phyloP scores from a whole-genome alignment of 2,797 vertebrate species.

The Pseudochromis fuscus region DNA sequence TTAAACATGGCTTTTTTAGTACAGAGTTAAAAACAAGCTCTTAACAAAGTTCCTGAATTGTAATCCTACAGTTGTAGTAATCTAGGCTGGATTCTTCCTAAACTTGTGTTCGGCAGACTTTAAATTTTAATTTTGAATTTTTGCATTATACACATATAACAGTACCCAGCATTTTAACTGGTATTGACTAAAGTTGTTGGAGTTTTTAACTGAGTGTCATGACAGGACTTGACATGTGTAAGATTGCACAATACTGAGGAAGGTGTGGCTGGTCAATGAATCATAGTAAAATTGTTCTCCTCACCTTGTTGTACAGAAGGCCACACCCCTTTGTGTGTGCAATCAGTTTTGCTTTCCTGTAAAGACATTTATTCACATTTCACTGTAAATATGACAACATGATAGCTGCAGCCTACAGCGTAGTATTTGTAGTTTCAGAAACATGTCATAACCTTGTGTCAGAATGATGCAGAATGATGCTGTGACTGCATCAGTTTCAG shows the following conservation, averaged over 20 bases:
- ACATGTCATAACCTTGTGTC: conserved; percentile 4
- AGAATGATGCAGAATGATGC: no score
- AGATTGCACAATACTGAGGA: conserved; percentile 37
- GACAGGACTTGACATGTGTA: conserved; percentile 33
- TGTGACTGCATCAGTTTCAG: not conserved
- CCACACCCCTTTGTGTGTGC: not conserved
- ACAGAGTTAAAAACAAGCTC: no score
- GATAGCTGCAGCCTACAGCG: not conserved
- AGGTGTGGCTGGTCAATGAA: conserved; percentile 35
- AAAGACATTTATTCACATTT: not conserved
- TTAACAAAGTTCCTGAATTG: no score
- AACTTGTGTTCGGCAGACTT: no score
- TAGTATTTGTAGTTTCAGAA: not conserved
- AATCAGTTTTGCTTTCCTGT: not conserved
- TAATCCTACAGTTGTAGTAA: no score
- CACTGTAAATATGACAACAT: not conserved
- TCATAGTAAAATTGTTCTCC: conserved; percentile 6
- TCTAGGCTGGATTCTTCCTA: no score
- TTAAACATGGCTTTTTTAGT: no score
- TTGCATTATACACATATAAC: no score
- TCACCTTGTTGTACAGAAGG: not conserved
- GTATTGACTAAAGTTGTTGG: not conserved
- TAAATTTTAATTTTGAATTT: no score
- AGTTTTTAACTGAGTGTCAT: not conserved
- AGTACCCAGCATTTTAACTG: not conserved